Evolutionary conservation across 2,888 invertebrate species (phyloP).

Genomic region (Rapana venosa): DNA sequence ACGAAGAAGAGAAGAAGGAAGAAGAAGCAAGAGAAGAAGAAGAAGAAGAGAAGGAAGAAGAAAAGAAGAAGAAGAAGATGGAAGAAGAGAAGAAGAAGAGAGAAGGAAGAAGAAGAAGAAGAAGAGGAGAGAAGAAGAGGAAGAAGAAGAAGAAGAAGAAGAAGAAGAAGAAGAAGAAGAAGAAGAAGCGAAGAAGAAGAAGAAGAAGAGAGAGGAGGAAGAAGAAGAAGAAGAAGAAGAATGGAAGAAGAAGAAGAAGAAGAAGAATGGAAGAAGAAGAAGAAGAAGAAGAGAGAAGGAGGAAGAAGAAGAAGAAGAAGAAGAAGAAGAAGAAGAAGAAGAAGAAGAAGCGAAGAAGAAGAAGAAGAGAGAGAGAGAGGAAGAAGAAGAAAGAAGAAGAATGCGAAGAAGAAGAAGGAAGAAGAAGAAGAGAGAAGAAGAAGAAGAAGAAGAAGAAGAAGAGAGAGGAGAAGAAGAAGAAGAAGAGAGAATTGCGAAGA

Average conservation of each 20-base stretch:
- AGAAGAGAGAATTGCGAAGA: background rate
- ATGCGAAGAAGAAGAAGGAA: background rate
- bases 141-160: background rate
- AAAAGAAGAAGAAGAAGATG: background rate
- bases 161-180: background rate
- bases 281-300: background rate
- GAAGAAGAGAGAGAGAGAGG: background rate
- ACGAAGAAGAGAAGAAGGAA: background rate
- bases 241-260: background rate
- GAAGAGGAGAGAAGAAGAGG: background rate
- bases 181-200: background rate
- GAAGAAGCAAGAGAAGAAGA: background rate
- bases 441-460: background rate
- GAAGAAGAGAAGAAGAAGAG: background rate
- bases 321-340: background rate
- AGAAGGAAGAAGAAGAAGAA: background rate
- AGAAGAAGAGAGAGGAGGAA: background rate
- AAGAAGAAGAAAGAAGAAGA: background rate
- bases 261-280: background rate
- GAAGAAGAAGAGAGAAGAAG: background rate
- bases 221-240: background rate
- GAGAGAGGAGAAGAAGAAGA: background rate
- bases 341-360: background rate
- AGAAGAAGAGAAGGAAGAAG: background rate
- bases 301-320: background rate